A percentile compares a stretch with the other conserved stretches of the same genome.
These are phyloP conservation scores for Dexiosoma caninum DNA, from an alignment of 2,888 invertebrate genomes.

Conservation along the genomic window DNA sequence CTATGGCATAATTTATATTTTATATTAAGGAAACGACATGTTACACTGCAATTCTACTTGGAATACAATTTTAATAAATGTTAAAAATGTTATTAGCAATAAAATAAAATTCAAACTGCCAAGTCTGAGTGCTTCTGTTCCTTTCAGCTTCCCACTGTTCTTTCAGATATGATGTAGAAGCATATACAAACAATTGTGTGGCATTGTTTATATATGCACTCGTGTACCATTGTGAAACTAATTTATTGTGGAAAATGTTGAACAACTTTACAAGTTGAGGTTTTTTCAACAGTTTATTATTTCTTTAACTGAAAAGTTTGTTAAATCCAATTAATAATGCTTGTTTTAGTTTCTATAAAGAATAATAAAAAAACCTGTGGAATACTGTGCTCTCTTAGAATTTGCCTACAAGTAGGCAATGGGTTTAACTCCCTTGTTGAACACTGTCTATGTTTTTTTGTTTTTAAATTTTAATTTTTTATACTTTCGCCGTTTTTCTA, in stretches of 20 bases:
- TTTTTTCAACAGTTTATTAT: background rate
- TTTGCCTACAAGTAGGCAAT: constrained; percentile 39
- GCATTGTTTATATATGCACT: background rate
- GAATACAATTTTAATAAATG: too few species aligned
- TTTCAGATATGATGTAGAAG: background rate
- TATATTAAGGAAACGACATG: too few species aligned
- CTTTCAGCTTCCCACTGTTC: background rate
- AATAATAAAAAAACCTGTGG: background rate
- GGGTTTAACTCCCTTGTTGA: constrained; percentile 9
- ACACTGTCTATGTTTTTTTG: background rate
- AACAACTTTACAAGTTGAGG: constrained; percentile 36
- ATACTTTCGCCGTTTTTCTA: background rate
- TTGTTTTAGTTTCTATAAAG: constrained; percentile 29
- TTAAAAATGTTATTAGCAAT: too few species aligned
- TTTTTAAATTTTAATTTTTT: background rate
- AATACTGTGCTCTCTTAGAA: background rate
- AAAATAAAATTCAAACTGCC: too few species aligned
- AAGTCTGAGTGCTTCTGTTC: background rate
- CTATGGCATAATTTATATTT: too few species aligned
- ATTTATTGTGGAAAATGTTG: constrained; percentile 36
- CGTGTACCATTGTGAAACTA: constrained; percentile 4
- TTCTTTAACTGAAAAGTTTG: constrained; percentile 17
- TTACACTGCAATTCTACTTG: too few species aligned
- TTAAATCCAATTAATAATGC: constrained; percentile 41
- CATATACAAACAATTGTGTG: background rate